Conservation (phyloP, 2,113 vertebrate species). For the Pituophis catenifer region DNA sequence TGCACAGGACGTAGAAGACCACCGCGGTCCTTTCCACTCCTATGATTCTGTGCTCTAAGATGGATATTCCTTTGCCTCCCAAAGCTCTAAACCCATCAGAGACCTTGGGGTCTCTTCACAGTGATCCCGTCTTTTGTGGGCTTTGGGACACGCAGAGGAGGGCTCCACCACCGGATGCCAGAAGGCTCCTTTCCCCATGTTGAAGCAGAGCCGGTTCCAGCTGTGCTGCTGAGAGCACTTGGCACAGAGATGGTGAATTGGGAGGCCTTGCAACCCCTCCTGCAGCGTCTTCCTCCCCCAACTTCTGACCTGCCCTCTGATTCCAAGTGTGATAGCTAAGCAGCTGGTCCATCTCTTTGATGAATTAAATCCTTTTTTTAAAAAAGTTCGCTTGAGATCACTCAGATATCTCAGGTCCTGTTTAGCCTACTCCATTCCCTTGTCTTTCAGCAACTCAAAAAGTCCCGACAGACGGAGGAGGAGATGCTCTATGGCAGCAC, state of each 20-base stretch:
- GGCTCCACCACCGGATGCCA: background rate
- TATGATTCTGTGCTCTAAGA: too few species aligned
- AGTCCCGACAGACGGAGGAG: slow-evolving; percentile 77
- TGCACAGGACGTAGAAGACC: too few species aligned
- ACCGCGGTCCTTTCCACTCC: too few species aligned
- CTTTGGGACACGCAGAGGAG: background rate
- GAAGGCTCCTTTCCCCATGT: background rate
- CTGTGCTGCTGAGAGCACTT: background rate
- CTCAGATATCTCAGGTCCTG: background rate
- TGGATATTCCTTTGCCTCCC: background rate
- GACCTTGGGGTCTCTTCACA: background rate
- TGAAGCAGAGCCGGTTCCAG: background rate
- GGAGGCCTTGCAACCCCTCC: background rate
- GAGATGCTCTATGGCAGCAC: slow-evolving; percentile 76
- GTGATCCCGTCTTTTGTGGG: background rate
- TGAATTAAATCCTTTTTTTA: background rate
- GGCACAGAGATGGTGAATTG: background rate
- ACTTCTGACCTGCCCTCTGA: background rate
- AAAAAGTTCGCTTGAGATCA: background rate
- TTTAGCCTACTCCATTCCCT: background rate
- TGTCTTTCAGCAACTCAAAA: slow-evolving; percentile 83
- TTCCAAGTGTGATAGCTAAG: background rate
- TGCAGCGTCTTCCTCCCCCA: background rate
- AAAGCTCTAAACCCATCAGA: background rate
- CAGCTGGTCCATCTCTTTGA: background rate